Conservation (phyloP, 2,888 invertebrate species). For the Acronicta leporina region DNA sequence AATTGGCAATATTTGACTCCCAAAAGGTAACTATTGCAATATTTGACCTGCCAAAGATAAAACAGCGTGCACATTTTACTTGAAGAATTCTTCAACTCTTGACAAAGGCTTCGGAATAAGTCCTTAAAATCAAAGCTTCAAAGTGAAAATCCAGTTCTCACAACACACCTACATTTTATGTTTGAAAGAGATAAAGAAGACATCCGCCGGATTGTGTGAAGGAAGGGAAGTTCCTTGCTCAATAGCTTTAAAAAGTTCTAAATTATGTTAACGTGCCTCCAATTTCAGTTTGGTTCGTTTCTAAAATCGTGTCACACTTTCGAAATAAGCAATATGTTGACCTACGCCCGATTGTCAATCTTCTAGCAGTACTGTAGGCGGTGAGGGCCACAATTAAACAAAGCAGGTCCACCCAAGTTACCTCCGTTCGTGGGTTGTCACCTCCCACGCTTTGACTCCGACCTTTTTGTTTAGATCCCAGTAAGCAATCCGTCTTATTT, state of each 20-base stretch:
- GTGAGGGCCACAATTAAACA: conserved; percentile 74
- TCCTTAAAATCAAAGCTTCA: conserved; percentile 60
- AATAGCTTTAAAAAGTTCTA: conserved; percentile 42
- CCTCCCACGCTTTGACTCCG: conserved; percentile 77
- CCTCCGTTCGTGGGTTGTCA: conserved; percentile 73
- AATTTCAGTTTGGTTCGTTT: not conserved
- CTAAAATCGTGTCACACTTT: conserved; percentile 9
- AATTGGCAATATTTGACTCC: not conserved
- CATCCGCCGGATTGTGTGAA: conserved; percentile 81
- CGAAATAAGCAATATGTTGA: conserved; percentile 39
- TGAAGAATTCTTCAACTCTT: not conserved
- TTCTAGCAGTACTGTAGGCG: conserved; percentile 67
- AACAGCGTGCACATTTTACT: not conserved
- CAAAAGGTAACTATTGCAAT: not conserved
- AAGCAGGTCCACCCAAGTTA: conserved; percentile 76
- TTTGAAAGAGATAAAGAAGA: conserved; percentile 80
- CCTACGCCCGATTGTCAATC: conserved; percentile 59
- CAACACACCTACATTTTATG: conserved; percentile 77
- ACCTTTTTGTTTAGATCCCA: conserved; percentile 75
- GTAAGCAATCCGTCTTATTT: conserved; percentile 71
- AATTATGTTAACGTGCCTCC: not conserved
- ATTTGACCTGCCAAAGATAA: conserved; percentile 2
- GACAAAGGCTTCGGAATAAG: conserved; percentile 50
- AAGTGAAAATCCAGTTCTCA: conserved; percentile 68
- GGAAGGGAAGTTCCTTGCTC: conserved; percentile 60